A percentile compares a stretch with the other conserved stretches of the same genome.
Conservation (phyloP, 2,888 invertebrate species). For the Drosophila multiciliata region DNA sequence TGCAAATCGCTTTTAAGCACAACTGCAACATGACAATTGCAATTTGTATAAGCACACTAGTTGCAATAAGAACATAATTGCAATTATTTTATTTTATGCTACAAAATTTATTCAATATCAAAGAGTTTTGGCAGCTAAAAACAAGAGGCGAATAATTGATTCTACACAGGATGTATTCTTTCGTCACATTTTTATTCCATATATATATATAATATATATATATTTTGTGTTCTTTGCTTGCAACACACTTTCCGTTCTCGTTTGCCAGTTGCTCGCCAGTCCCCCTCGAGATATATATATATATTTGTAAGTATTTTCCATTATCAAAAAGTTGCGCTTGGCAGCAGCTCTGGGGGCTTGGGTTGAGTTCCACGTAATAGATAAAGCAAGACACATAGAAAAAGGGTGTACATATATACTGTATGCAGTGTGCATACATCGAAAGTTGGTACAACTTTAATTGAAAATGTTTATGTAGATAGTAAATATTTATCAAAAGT, state of each 20-base stretch:
- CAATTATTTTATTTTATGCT: too few species aligned
- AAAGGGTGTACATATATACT: conserved; percentile 6
- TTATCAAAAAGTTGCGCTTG: conserved; percentile 49
- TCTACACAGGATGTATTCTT: conserved; percentile 2
- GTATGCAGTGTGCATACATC: conserved; percentile 29
- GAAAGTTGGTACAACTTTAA: conserved; percentile 75
- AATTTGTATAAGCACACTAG: not conserved
- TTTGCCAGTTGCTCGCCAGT: conserved; percentile 4
- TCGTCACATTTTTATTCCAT: conserved; percentile 12
- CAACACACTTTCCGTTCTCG: conserved; percentile 31
- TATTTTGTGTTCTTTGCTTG: conserved; percentile 2
- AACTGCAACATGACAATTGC: conserved; percentile 2
- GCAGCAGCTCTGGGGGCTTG: conserved; percentile 5
- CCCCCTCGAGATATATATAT: conserved; percentile 31
- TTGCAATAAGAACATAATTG: not conserved
- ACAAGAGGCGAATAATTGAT: not conserved
- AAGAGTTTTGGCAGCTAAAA: not conserved
- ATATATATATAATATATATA: not conserved
- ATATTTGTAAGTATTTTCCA: conserved; percentile 21
- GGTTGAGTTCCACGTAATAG: conserved; percentile 49
- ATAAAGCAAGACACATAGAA: conserved; percentile 42
- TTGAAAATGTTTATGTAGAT: conserved; percentile 77
- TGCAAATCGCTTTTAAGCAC: conserved; percentile 39
- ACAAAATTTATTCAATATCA: too few species aligned
- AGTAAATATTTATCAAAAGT: conserved; percentile 72